Evolutionary conservation across 2,888 invertebrate species (phyloP).

Genomic region (Lottia gigantea): DNA sequence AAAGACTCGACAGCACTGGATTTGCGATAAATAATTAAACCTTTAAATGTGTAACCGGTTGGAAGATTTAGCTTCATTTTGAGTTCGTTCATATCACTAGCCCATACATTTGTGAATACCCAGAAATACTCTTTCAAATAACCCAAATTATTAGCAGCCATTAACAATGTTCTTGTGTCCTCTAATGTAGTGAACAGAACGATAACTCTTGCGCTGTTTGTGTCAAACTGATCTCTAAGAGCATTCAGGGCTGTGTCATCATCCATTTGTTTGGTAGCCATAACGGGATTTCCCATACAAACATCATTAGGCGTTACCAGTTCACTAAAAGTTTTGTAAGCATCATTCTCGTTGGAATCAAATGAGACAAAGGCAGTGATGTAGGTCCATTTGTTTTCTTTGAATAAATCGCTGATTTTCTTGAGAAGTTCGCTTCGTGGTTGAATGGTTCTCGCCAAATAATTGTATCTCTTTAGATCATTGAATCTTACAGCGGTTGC

Average conservation of each 20-base stretch:
- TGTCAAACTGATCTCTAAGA: constrained; percentile 32
- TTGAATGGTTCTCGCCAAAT: constrained; percentile 56
- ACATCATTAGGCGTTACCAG: constrained; percentile 31
- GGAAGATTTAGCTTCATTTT: neutral
- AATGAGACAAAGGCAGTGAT: constrained; percentile 63
- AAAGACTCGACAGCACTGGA: constrained; percentile 50
- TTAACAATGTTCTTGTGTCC: constrained; percentile 33
- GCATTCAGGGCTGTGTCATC: constrained; percentile 33
- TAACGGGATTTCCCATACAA: constrained; percentile 38
- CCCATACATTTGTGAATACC: constrained; percentile 51
- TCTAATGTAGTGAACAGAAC: constrained; percentile 52
- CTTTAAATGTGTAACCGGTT: constrained; percentile 5
- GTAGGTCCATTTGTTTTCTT: constrained; percentile 64
- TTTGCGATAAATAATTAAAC: constrained; percentile 32
- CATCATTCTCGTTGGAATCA: constrained; percentile 29
- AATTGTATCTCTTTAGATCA: constrained; percentile 40
- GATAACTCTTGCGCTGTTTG: constrained; percentile 50
- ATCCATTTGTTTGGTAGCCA: constrained; percentile 29
- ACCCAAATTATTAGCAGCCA: constrained; percentile 41
- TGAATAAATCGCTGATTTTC: constrained; percentile 61
- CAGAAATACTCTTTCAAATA: constrained; percentile 45
- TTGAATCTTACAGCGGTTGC: constrained; percentile 46
- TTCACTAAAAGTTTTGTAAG: constrained; percentile 35
- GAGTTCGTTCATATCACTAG: constrained; percentile 10
- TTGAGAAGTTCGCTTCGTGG: constrained; percentile 47